These are phyloP conservation scores for Dromius quadrimaculatus DNA, from an alignment of 2,888 invertebrate species.

Conservation along the genomic window DNA sequence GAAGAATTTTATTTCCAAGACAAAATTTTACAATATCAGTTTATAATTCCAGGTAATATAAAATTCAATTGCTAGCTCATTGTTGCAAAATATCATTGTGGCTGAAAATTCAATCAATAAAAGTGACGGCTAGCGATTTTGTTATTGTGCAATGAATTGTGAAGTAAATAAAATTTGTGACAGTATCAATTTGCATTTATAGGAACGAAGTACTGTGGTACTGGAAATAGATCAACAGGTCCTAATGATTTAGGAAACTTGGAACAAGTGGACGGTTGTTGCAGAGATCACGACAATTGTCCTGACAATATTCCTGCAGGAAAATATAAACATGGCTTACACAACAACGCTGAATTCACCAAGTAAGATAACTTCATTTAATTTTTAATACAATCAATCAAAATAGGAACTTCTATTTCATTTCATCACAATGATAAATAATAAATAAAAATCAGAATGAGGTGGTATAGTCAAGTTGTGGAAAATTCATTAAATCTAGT, in stretches of 20 bases:
- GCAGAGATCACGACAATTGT: conserved; percentile 79
- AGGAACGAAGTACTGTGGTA: conserved; percentile 84
- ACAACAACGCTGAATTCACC: conserved; percentile 76
- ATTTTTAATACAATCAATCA: background rate
- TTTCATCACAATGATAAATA: too few species aligned
- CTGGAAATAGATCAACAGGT: conserved; percentile 73
- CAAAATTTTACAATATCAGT: conserved; percentile 35
- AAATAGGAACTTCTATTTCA: background rate
- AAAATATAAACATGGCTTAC: conserved; percentile 71
- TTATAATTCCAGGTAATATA: conserved; percentile 34
- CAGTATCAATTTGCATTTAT: conserved; percentile 8
- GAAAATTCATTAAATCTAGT: background rate
- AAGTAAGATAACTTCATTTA: conserved; percentile 65
- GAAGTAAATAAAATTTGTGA: too few species aligned
- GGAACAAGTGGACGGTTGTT: conserved; percentile 76
- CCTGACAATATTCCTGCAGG: conserved; percentile 72
- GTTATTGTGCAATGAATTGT: too few species aligned
- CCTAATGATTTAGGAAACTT: conserved; percentile 74
- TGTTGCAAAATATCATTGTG: too few species aligned
- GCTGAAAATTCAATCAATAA: too few species aligned
- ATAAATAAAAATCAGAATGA: too few species aligned
- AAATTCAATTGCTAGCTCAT: background rate
- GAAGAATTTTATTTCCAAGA: conserved; percentile 42
- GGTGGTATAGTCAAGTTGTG: too few species aligned
- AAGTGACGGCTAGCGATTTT: too few species aligned